A percentile compares a stretch with the other conserved stretches of the same genome.
Evolutionary conservation across 2,797 vertebrate genomes (phyloP).

Genomic region (Loris lydekkerianus): DNA sequence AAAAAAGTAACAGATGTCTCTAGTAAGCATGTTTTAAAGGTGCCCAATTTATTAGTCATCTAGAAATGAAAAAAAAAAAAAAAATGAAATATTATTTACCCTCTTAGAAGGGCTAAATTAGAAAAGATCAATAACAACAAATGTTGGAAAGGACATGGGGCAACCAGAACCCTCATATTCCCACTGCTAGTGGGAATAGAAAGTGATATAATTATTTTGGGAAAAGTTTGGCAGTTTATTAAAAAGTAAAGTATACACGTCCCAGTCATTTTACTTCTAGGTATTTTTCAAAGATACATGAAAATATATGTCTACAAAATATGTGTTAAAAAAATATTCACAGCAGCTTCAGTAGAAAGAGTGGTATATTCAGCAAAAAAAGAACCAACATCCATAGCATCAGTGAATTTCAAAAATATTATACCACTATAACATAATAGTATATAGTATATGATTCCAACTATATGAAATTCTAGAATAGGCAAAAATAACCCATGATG

Average conservation of each 20-base stretch:
- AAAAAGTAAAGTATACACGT: neutral
- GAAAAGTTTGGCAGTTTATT: neutral
- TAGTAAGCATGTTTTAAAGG: neutral
- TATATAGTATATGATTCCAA: neutral
- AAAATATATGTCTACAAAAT: conserved; percentile 41
- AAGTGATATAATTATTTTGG: neutral
- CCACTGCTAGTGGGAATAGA: neutral
- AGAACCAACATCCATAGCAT: neutral
- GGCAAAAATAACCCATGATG: neutral
- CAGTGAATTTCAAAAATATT: neutral
- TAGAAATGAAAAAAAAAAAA: neutral
- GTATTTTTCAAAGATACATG: neutral
- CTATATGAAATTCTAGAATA: neutral
- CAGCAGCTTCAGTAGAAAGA: neutral
- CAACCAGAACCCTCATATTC: neutral
- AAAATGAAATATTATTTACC: neutral
- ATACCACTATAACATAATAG: neutral
- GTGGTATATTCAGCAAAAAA: neutral
- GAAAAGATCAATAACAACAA: neutral
- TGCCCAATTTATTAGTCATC: neutral
- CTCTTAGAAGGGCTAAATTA: conserved; percentile 10
- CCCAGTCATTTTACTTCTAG: neutral
- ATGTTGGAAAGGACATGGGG: neutral
- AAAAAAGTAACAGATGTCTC: neutral
- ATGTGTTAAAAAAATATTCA: neutral